Base-by-base conservation (phyloP, 2,888 invertebrate species). In the Dorcus hopei region DNA sequence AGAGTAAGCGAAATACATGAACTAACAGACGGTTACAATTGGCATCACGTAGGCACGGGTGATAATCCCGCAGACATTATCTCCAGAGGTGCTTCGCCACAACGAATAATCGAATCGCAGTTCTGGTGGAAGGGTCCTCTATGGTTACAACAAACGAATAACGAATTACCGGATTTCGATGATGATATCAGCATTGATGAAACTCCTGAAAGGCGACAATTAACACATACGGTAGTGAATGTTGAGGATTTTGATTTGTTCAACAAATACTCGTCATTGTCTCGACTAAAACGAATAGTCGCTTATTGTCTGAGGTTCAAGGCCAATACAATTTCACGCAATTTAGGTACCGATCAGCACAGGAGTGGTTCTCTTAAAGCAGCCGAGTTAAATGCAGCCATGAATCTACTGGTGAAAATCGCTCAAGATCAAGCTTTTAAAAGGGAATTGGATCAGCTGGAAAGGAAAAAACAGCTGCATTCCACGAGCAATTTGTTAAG, bases 51-150 rank as follows among this genome's bases (percentile, higher is more conserved):
- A 8, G 9, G 7, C 14, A 53, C 65, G 14, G 23, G 42, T 2
- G 61, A 68, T 38, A 70, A 70, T 60, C 66, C 66, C 23, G 68
- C 67, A 8, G 70, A 70, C 50, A 26, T 66, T 4, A 57, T 67
- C 3, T 62, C 67, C 11, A 54, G 69, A 7, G 67, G 68, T n/a
- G n/a, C n/a, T n/a, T n/a, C n/a, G n/a, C n/a, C 6, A 33, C 57
- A n/a, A 26, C 45, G n/a, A n/a, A n/a, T n/a, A n/a, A n/a, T n/a
- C n/a, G n/a, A n/a, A n/a, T n/a, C n/a, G n/a, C n/a, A n/a, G 16
- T 48, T 64, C 19, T 67, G 67, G 68, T 68, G 63, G 64, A 42
- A 61, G 41, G 65, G 66, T 3, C 47, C 47, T 9, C 3, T 3
- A 9, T 47, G 16, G 16, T 23, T 47, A 6, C 2, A 2, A 16